A percentile compares a stretch with the other conserved stretches of the same genome.
phyloP scores from a whole-genome alignment of 2,888 invertebrate species.

The Tryphoninae sp. region DNA sequence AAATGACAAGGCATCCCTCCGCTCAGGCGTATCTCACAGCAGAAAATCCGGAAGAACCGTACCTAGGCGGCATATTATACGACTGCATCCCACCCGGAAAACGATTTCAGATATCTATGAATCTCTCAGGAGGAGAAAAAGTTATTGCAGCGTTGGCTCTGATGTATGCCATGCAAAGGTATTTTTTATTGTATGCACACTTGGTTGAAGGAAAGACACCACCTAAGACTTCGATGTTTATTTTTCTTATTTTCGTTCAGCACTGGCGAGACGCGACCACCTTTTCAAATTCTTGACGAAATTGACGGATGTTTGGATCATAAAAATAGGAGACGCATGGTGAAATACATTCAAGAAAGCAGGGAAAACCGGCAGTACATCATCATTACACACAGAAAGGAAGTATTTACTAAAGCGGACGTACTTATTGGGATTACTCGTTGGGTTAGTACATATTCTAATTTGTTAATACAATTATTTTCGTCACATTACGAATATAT shows the following conservation, averaged over 20 bases:
- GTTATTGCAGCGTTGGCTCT: constrained; percentile 97
- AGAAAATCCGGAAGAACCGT: constrained; percentile 99
- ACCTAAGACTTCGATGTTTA: background rate
- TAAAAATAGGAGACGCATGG: constrained; percentile 14
- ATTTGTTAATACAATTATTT: background rate
- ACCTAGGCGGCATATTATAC: constrained; percentile 97
- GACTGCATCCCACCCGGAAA: constrained; percentile 99
- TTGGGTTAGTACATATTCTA: constrained; percentile 15
- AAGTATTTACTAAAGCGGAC: constrained; percentile 8
- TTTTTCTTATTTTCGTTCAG: constrained; percentile 34
- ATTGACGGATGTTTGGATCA: constrained; percentile 97
- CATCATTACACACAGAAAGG: constrained; percentile 31
- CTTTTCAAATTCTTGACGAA: constrained; percentile 99
- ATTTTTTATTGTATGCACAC: background rate
- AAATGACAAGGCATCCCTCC: constrained; percentile 92
- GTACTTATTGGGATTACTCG: constrained; percentile 33
- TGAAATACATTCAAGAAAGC: constrained; percentile 7
- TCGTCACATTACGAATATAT: background rate
- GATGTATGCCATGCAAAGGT: constrained; percentile 97
- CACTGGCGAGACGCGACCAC: constrained; percentile 94
- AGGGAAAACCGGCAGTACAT: constrained; percentile 39
- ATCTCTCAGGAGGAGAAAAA: constrained; percentile 98
- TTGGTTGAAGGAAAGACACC: background rate
- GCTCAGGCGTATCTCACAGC: constrained; percentile 96
- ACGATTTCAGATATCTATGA: constrained; percentile 97